Conservation (phyloP, 2,113 vertebrate species). For the Alligator mississippiensis region DNA sequence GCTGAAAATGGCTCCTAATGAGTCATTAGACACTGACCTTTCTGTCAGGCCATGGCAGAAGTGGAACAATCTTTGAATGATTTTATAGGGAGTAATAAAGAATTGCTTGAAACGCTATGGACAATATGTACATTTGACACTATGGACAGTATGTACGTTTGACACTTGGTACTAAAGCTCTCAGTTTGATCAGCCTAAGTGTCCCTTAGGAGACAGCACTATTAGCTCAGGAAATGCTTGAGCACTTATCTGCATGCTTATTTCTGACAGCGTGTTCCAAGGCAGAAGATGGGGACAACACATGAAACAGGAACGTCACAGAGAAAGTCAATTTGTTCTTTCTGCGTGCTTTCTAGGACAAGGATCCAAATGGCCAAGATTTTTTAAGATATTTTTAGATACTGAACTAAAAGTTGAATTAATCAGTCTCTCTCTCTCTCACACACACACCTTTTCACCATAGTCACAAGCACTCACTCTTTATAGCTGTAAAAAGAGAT, state of each 20-base stretch:
- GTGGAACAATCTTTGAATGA: not conserved
- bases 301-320: not conserved
- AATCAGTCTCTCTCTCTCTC: not conserved
- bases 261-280: conserved; percentile 22
- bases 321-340: not conserved
- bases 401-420: not conserved
- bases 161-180: conserved; percentile 3
- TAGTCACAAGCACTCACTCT: not conserved
- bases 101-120: not conserved
- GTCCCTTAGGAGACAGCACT: conserved; percentile 17
- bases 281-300: not conserved
- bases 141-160: not conserved
- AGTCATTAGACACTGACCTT: not conserved
- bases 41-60: not conserved
- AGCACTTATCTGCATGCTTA: conserved; percentile 28
- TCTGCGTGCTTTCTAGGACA: fast-evolving
- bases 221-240: conserved; percentile 43
- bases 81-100: not conserved
- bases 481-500: not conserved
- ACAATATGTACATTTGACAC: not conserved
- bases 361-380: not conserved
- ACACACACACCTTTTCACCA: not conserved
- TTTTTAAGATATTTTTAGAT: not conserved
- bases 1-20: not conserved
- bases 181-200: not conserved